Evolutionary conservation across 2,113 vertebrate genomes (phyloP), one percentile per base, ranked within the genome.

Genomic region (Dipodomys merriami): DNA sequence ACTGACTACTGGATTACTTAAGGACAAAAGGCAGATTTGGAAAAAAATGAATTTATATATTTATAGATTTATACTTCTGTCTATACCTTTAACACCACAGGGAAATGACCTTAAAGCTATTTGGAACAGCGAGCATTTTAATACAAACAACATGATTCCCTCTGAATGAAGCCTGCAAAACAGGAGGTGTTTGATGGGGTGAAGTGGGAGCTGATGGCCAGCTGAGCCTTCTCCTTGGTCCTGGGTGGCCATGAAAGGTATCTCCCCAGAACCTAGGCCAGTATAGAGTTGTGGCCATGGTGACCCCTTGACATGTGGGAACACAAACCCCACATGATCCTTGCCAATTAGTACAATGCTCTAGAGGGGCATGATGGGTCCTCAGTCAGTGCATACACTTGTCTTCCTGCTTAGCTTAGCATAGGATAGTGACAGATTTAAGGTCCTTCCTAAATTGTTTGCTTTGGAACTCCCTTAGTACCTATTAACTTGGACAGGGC

Each of bases 1-100:
- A 27, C 62, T 44, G 49, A 29, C 71, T 81, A 29, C 79, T 73
- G 93, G 60, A 86, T 25, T 72, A 65, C 25, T 62, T 86, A 57
- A 93, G 83, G 35, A 72, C 44, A 78, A 90, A 96, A 88, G 53
- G 35, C 12, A 30, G 27, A 88, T 77, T 62, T 84, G 57, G 79
- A 39, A 78, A 62, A 53, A 83, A 82, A 27, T 72, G 23, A n/a
- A 35, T 35, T 16, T 16, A 35, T 46, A 53, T 57, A 3, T 57
- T 57, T 57, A 57, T 13, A 57, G 53, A 57, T 57, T 57, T 57
- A 13, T 57, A 57, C 18, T 57, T 57, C 53, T 57, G 53, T 57
- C 53, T 57, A 18, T 57, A 16, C 53, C 29, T 18, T 9, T 62
- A 62, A 73, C 60, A 69, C 27, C 27, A 88, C 39, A 74, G 29